Evolutionary conservation across 2,888 invertebrate species (phyloP).

Genomic region (Ophraella communa): DNA sequence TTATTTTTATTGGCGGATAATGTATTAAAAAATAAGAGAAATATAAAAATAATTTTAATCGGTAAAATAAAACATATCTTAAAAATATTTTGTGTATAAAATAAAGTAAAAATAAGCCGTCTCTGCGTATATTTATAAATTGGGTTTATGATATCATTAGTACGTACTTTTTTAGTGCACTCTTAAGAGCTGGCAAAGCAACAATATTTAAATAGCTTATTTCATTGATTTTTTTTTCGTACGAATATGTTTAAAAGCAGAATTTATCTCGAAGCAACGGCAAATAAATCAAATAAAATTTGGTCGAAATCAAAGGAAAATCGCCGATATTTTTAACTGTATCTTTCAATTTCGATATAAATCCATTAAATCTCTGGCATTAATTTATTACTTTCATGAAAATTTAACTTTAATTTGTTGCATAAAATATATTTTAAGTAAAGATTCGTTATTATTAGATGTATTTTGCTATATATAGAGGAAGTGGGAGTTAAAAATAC

Average conservation of each 20-base stretch:
- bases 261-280: not conserved
- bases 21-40: too few relatives aligned
- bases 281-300: not conserved
- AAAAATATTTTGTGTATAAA: too few relatives aligned
- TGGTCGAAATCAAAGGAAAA: not conserved
- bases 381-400: not conserved
- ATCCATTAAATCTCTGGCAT: not conserved
- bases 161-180: not conserved
- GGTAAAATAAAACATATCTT: too few relatives aligned
- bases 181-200: not conserved
- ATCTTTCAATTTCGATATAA: not conserved
- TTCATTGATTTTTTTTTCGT: too few relatives aligned
- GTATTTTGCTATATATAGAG: too few relatives aligned
- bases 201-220: not conserved
- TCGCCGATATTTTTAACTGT: too few relatives aligned
- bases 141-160: not conserved
- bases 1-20: too few relatives aligned
- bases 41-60: too few relatives aligned
- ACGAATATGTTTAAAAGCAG: not conserved
- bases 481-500: too few relatives aligned
- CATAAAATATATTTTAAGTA: not conserved
- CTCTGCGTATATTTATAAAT: not conserved
- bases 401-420: not conserved
- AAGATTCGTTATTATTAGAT: too few relatives aligned
- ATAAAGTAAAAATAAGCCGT: too few relatives aligned